Conservation (phyloP, 1,140 invertebrate genomes). For the Phymastichus coffea region DNA sequence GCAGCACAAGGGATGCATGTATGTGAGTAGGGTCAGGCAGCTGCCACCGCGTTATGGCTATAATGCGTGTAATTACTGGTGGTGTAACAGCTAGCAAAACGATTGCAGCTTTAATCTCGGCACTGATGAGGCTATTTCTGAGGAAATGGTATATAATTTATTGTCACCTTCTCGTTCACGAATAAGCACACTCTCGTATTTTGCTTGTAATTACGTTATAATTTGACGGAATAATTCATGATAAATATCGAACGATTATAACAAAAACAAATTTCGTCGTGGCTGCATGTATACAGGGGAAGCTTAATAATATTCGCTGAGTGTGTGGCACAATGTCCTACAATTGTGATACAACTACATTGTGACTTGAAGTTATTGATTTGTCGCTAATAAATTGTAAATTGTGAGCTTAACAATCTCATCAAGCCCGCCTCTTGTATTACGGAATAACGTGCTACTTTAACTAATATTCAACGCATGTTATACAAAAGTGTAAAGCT, state of each 20-base stretch:
- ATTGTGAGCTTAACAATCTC: no score
- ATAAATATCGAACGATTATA: background rate
- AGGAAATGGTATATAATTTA: background rate
- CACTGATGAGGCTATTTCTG: background rate
- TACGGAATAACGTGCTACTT: no score
- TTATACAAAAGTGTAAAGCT: no score
- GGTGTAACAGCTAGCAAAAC: background rate
- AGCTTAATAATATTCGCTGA: no score
- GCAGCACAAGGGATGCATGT: background rate
- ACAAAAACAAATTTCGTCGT: background rate
- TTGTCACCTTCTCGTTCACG: background rate
- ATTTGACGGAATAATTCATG: no score
- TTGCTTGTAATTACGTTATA: no score
- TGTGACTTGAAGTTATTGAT: no score
- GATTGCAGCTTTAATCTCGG: background rate
- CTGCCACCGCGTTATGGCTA: background rate
- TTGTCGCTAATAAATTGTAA: no score
- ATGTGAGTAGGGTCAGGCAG: background rate
- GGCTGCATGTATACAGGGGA: background rate
- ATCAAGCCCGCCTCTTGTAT: no score
- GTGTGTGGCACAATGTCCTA: no score
- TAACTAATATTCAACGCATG: no score
- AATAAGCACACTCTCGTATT: background rate
- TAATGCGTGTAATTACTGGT: conserved; percentile 5
- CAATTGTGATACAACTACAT: no score